phyloP scores from a whole-genome alignment of 1,140 invertebrate genomes.

The Augochlora pura region DNA sequence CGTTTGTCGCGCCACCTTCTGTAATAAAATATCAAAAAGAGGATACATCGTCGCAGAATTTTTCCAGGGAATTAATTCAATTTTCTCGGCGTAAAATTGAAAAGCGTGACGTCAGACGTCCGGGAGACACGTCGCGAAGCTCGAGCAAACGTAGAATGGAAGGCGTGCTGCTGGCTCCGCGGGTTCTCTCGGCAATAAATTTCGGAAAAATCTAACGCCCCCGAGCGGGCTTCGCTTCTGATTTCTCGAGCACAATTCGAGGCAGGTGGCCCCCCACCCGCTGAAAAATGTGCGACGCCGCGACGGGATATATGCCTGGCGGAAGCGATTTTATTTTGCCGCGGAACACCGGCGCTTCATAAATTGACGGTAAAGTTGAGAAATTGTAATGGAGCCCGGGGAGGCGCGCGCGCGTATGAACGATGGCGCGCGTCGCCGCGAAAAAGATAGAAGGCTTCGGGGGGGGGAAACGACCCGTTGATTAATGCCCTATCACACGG shows the following conservation, averaged over 20 bases:
- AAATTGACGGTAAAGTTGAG: constrained; percentile 38
- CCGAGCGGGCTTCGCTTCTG: neutral
- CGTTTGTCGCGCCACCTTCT: too few relatives aligned
- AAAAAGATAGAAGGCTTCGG: constrained; percentile 22
- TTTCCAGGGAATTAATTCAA: too few relatives aligned
- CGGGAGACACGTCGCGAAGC: too few relatives aligned
- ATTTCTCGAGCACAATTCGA: neutral
- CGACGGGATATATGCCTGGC: neutral
- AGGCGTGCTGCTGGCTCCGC: too few relatives aligned
- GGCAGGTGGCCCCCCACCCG: too few relatives aligned
- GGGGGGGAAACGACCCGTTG: constrained; percentile 27
- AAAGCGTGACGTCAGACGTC: too few relatives aligned
- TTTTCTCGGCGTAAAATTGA: too few relatives aligned
- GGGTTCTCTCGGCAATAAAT: neutral
- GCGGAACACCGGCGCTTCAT: neutral
- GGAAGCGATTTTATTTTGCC: constrained; percentile 1
- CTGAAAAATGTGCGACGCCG: neutral
- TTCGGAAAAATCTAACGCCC: neutral
- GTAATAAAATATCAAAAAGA: too few relatives aligned
- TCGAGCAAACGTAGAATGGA: too few relatives aligned
- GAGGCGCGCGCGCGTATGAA: constrained; percentile 22
- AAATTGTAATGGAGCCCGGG: constrained; percentile 37
- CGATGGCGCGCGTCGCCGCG: constrained; percentile 12
- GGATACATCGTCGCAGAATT: too few relatives aligned
- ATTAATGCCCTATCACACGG: constrained; percentile 29